These are phyloP conservation scores for Frankliniella intonsa DNA, from an alignment of 2,888 invertebrate species.

Conservation along the genomic window DNA sequence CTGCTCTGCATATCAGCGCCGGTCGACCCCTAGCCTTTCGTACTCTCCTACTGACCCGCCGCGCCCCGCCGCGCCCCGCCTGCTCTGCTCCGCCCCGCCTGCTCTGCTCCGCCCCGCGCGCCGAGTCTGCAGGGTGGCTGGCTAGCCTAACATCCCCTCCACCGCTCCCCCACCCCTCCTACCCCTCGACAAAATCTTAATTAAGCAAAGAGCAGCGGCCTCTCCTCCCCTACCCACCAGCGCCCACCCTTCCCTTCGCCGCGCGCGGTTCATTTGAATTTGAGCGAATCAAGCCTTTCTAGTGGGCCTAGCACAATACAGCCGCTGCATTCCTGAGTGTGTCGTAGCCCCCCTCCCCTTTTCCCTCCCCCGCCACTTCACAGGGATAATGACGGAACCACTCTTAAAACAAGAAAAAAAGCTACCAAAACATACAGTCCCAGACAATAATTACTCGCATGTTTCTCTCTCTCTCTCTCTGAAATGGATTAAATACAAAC, in stretches of 20 bases:
- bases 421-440: too few relatives aligned
- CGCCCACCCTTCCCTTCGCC: not conserved
- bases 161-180: not conserved
- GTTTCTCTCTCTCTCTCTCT: not conserved
- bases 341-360: not conserved
- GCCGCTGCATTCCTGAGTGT: too few relatives aligned
- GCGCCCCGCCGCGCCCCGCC: not conserved
- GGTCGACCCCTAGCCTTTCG: too few relatives aligned
- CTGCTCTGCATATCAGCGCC: too few relatives aligned
- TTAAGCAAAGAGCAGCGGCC: not conserved
- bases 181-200: not conserved
- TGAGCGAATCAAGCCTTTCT: not conserved
- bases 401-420: too few relatives aligned
- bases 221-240: not conserved
- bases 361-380: too few relatives aligned
- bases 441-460: not conserved
- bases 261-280: constrained; percentile 25
- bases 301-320: too few relatives aligned
- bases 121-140: not conserved
- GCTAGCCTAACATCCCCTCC: not conserved
- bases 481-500: too few relatives aligned
- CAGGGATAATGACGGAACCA: too few relatives aligned
- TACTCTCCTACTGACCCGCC: not conserved
- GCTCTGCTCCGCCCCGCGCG: not conserved
- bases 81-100: not conserved